phyloP scores from a whole-genome alignment of 2,888 invertebrate species.

The Mayetiola destructor region DNA sequence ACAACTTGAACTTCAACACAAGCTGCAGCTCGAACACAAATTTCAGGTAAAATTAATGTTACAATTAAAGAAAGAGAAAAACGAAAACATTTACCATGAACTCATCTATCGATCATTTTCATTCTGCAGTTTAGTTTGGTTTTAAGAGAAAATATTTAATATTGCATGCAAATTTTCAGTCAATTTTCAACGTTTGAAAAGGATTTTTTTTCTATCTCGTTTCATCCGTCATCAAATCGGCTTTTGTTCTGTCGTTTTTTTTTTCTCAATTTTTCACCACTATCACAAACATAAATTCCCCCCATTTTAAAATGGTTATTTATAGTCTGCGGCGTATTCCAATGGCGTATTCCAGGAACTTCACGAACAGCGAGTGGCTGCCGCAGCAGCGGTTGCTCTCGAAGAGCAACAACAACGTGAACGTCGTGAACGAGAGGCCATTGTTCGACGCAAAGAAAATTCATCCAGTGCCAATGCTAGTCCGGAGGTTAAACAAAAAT shows the following conservation, averaged over 20 bases:
- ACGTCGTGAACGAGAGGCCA: slow-evolving; percentile 71
- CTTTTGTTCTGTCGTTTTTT: slow-evolving; percentile 13
- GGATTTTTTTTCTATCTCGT: not conserved
- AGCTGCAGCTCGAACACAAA: slow-evolving; percentile 77
- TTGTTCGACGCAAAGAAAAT: slow-evolving; percentile 85
- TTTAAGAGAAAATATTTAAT: not conserved
- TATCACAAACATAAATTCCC: slow-evolving; percentile 23
- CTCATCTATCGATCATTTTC: no score
- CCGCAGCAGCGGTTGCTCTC: slow-evolving; percentile 56
- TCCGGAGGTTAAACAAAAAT: slow-evolving; percentile 87
- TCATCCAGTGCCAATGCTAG: slow-evolving; percentile 94
- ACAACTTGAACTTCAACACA: slow-evolving; percentile 79
- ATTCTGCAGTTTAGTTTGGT: no score
- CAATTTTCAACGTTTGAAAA: not conserved
- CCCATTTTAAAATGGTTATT: slow-evolving; percentile 27
- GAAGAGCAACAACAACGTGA: slow-evolving; percentile 63
- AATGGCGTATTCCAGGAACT: slow-evolving; percentile 50
- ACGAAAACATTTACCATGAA: no score
- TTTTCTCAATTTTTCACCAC: slow-evolving; percentile 20
- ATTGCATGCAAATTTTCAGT: not conserved
- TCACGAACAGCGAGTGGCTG: slow-evolving; percentile 76
- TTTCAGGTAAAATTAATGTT: slow-evolving; percentile 51
- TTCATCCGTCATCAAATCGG: not conserved
- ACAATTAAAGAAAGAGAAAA: no score
- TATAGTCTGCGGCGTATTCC: slow-evolving; percentile 37